Evolutionary conservation across 1,140 invertebrate genomes (phyloP).

Genomic region (Diplogasteroides magnus): DNA sequence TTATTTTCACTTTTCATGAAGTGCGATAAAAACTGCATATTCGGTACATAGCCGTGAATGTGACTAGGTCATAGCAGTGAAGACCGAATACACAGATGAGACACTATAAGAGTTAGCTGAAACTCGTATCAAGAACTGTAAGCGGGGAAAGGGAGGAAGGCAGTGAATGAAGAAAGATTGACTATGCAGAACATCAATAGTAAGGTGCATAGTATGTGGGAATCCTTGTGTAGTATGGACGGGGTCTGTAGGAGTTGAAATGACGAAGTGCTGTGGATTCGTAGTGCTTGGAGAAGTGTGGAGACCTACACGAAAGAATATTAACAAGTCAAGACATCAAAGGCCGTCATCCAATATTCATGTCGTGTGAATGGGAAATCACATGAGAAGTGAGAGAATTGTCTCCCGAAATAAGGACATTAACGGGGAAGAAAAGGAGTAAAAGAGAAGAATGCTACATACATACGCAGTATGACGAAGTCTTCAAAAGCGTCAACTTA

Average conservation of each 20-base stretch:
- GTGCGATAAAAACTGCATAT: constrained; percentile 3
- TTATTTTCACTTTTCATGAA: not conserved
- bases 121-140: no score
- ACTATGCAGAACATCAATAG: constrained; percentile 11
- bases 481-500: no score
- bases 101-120: no score
- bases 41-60: no score
- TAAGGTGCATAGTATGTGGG: constrained; percentile 22
- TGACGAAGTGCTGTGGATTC: constrained; percentile 31
- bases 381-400: constrained; percentile 27
- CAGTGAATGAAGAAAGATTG: no score
- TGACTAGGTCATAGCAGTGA: no score
- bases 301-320: constrained; percentile 17
- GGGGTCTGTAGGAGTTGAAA: constrained; percentile 36
- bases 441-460: no score
- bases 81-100: no score
- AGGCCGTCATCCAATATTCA: constrained; percentile 7
- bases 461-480: no score
- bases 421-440: no score
- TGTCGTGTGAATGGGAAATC: constrained; percentile 23
- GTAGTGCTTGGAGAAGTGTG: constrained; percentile 31
- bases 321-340: not conserved
- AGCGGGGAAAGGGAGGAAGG: no score
- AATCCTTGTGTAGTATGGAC: constrained; percentile 13
- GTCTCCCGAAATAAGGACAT: no score